Evolutionary conservation across 1,140 invertebrate genomes (phyloP), one percentile per base, ranked within the genome.

Genomic region (Zaprionus davidi): DNA sequence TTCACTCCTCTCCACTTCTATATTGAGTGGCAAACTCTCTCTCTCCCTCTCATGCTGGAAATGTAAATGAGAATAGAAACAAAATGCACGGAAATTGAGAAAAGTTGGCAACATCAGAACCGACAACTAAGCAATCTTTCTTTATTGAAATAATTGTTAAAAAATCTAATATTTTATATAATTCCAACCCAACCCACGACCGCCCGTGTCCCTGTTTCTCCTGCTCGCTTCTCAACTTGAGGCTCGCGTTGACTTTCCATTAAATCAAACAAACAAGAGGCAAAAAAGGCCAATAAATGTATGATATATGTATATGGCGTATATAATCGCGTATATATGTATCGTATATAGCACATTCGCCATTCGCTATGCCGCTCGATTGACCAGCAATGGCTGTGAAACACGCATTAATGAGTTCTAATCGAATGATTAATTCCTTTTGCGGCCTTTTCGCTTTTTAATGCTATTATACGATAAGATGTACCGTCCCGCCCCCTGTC

Each of bases 221-320:
- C 36, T 15, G 6, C 13, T 38, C 36, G 1, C 9, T 2, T 13
- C 12, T 12, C 36, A 11, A 38, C 67, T 67, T 53, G 80, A 62
- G 71, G 44, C 63, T 70, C 51, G 66, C 55, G 63, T 71, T 60
- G 53, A 70, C 51, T 70, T 75, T 71, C 28, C 59, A 70, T 75
- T 75, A 64, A 71, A 75, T 70, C 72, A 75, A 75, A 64, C 59
- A 70, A 71, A 70, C 67, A 56, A 38, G 28, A 69, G 56, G 57
- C 26, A 56, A 56, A 55, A 60, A 26, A 13, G 17, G 4, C 11
- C n/a, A 20, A 28, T 36, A 24, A 56, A 57, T 57, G n/a, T 28
- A 15, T 9, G 11, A 26, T 24, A 5, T 26, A 26, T 26, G 4
- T 5, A 26, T 26, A 5, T 26, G 24, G 24, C 24, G 24, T 24